Percentiles rank a stretch among this genome's conserved stretches.
Conservation (phyloP, 92 coral and sea anemone genomes). For the Anthopleura xanthogrammica region DNA sequence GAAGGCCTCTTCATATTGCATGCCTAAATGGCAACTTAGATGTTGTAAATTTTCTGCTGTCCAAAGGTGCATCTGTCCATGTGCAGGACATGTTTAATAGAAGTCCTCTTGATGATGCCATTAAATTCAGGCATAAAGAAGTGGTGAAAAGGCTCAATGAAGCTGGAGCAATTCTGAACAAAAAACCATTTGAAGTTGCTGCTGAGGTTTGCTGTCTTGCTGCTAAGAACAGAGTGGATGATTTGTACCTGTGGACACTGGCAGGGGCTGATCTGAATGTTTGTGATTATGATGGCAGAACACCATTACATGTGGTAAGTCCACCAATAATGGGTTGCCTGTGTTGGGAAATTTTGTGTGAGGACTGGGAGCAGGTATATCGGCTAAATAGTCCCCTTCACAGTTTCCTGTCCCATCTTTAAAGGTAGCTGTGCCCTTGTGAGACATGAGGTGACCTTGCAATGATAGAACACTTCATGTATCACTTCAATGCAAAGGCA, state of each 20-base stretch:
- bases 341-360: neutral
- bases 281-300: conserved; percentile 83
- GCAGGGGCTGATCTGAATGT: conserved; percentile 80
- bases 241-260: conserved; percentile 68
- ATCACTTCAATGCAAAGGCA: too few species aligned
- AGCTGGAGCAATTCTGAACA: conserved; percentile 75
- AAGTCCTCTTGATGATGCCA: conserved; percentile 87
- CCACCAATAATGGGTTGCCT: neutral
- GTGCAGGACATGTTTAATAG: conserved; percentile 78
- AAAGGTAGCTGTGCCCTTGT: too few species aligned
- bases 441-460: too few species aligned
- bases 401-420: too few species aligned
- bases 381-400: too few species aligned
- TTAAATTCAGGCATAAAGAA: conserved; percentile 74
- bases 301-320: conserved; percentile 92
- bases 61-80: conserved; percentile 83
- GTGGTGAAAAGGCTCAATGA: conserved; percentile 65
- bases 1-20: conserved; percentile 95
- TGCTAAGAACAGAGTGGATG: conserved; percentile 82
- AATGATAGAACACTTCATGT: too few species aligned
- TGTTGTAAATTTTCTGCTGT: conserved; percentile 69
- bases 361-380: neutral
- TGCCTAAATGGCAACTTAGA: conserved; percentile 75
- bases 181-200: conserved; percentile 62
- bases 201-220: conserved; percentile 89